These are phyloP conservation scores for Chaetura pelagica DNA, from an alignment of 2,113 vertebrate species.

Conservation along the genomic window DNA sequence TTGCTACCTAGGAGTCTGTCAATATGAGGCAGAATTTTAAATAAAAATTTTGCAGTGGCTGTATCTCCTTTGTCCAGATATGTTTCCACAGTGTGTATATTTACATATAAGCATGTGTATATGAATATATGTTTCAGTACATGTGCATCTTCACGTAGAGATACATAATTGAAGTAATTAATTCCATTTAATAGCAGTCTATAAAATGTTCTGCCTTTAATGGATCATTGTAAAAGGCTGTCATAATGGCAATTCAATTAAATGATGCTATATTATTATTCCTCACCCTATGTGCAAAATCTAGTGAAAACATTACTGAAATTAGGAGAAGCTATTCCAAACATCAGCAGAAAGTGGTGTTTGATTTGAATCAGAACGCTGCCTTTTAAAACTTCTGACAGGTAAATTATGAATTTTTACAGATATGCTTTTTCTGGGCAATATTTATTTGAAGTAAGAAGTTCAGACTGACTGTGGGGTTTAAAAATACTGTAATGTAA, in stretches of 20 bases:
- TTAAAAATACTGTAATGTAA: background rate
- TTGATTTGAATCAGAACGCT: slow-evolving; percentile 42
- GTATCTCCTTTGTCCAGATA: background rate
- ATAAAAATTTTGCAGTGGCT: background rate
- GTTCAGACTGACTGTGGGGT: background rate
- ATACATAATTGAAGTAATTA: slow-evolving; percentile 7
- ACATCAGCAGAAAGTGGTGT: slow-evolving; percentile 28
- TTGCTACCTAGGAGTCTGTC: background rate
- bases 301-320: slow-evolving; percentile 57
- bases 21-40: background rate
- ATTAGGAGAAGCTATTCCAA: slow-evolving; percentile 38
- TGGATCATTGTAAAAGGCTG: background rate
- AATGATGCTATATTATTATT: slow-evolving; percentile 40
- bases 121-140: background rate
- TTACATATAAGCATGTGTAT: background rate
- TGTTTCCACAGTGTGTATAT: background rate
- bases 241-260: slow-evolving; percentile 28
- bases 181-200: background rate
- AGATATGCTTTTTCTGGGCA: background rate
- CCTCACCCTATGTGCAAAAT: background rate
- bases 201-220: background rate
- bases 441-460: slow-evolving; percentile 23
- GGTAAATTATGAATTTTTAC: slow-evolving; percentile 45
- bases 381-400: slow-evolving; percentile 40
- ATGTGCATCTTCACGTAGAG: accelerated